These are phyloP conservation scores for Perca fluviatilis DNA, from an alignment of 2,113 vertebrate species.

Conservation along the genomic window DNA sequence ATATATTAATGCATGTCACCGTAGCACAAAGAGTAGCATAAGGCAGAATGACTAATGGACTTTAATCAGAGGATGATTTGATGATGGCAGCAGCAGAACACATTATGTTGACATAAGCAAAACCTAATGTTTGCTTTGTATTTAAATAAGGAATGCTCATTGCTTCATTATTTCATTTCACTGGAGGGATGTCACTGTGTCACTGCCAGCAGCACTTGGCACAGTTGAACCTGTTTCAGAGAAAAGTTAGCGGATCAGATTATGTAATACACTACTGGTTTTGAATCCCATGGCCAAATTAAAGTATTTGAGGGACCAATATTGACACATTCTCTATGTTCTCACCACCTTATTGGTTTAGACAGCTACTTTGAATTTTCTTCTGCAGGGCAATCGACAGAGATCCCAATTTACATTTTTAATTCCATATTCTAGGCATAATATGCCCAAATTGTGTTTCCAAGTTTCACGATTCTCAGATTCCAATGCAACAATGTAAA, in stretches of 20 bases:
- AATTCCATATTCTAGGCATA: not conserved
- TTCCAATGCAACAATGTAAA: not conserved
- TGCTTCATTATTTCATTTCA: not conserved
- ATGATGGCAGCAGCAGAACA: not conserved
- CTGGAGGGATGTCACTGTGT: not conserved
- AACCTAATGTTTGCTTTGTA: constrained; percentile 13
- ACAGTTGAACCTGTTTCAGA: not conserved
- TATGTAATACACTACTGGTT: not conserved
- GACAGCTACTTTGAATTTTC: not conserved
- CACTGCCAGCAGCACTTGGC: not conserved
- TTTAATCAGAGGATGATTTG: not conserved
- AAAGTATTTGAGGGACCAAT: not conserved
- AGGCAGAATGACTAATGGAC: constrained; percentile 10
- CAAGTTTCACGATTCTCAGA: not conserved
- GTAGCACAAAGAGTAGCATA: not conserved
- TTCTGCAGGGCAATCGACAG: not conserved
- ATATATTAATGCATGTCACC: constrained; percentile 6
- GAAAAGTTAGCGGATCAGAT: not conserved
- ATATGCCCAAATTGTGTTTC: not conserved
- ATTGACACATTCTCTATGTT: not conserved
- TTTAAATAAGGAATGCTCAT: not conserved
- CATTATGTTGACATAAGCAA: not conserved
- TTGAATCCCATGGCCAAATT: not conserved
- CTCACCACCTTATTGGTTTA: not conserved
- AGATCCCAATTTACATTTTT: not conserved